phyloP scores from a whole-genome alignment of 1,140 invertebrate species.

The Cephus cinctus region DNA sequence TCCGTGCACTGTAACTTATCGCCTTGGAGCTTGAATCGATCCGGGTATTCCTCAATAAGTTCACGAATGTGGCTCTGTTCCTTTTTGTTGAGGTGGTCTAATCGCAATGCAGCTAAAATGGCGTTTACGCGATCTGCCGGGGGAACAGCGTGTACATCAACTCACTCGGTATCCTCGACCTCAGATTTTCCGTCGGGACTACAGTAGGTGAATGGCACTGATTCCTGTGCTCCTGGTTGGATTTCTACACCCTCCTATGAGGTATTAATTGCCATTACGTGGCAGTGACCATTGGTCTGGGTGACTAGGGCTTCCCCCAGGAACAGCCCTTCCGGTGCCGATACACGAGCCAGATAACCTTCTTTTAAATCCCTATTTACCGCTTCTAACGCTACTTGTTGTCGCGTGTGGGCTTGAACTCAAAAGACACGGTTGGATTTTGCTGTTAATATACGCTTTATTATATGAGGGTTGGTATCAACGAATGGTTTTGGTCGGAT shows the following conservation, averaged over 20 bases:
- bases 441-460: background rate
- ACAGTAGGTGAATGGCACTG: background rate
- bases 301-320: conserved; percentile 3
- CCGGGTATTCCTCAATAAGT: conserved; percentile 7
- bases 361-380: conserved; percentile 1
- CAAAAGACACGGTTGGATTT: background rate
- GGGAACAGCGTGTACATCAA: too few relatives aligned
- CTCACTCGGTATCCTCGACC: background rate
- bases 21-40: conserved; percentile 2
- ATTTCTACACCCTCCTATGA: conserved; percentile 1
- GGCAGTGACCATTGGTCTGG: background rate
- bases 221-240: background rate
- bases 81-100: background rate
- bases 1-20: conserved; percentile 4
- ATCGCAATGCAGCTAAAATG: background rate
- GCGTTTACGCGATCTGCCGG: too few relatives aligned
- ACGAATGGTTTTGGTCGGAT: conserved; percentile 5
- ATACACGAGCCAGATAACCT: background rate
- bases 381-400: background rate
- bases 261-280: conserved; percentile 8
- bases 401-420: background rate
- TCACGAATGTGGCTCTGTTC: background rate
- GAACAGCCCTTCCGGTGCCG: background rate
- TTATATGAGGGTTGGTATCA: background rate
- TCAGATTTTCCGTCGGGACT: background rate